Evolutionary conservation across 2,888 invertebrate species (phyloP), one percentile per base, ranked within the genome.

Genomic region (Pheosia gnoma): DNA sequence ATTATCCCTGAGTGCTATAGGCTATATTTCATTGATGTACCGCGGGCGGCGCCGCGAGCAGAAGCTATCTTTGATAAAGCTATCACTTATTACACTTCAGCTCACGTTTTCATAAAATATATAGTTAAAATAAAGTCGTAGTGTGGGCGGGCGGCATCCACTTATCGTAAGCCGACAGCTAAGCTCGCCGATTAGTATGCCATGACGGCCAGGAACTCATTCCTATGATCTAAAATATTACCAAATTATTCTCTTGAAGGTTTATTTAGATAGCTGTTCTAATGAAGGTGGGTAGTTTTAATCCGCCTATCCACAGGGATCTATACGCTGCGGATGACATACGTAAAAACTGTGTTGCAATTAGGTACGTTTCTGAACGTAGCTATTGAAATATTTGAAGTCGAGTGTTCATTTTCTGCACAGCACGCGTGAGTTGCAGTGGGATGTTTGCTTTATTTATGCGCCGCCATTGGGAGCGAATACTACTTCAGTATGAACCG

Each of bases 71-170:
- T n/a, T 47, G 11, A 47, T 47, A 47, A n/a, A 47, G 5, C 38
- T n/a, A 60, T 58, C 65, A 68, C 53, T 62, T 59, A 65, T 61
- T 59, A 58, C 57, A 56, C 60, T 45, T 45, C 53, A 47, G 47
- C 47, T 73, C 66, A 73, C 68, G 62, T 60, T 58, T 67, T 74
- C 60, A 64, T 52, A 38, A 65, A 52, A 66, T 62, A 62, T 61
- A 66, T 51, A 59, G 62, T 71, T 76, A 71, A 71, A 71, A 77
- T 75, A 66, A 61, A 64, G 58, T 60, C 57, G 65, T 70, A 11
- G 56, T 45, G 56, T 56, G 57, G 45, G 57, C 45, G 57, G 45
- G 45, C 36, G 57, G 43, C 36, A 10, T 4, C 57, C 57, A 57
- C 57, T 57, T 36, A 57, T 45, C 57, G 57, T 57, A 43, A 45